These are phyloP conservation scores for Xenentodon cancila DNA, from an alignment of 2,797 vertebrate species.

Conservation along the genomic window DNA sequence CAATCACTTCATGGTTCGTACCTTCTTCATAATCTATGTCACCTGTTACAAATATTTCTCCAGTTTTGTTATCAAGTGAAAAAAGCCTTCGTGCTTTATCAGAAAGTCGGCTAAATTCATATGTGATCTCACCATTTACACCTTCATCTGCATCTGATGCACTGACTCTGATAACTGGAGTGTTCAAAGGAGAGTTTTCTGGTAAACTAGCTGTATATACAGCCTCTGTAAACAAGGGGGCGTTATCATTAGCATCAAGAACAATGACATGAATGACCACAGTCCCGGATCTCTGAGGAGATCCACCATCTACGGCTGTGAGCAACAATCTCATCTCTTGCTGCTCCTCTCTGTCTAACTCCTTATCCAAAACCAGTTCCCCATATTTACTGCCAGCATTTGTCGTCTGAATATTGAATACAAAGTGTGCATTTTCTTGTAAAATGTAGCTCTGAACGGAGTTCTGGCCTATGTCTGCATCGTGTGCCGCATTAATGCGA, in stretches of 20 bases:
- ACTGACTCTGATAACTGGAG: slow-evolving; percentile 68
- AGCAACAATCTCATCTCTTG: slow-evolving; percentile 34
- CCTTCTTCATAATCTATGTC: slow-evolving; percentile 76
- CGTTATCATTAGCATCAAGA: slow-evolving; percentile 78
- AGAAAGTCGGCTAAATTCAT: slow-evolving; percentile 74
- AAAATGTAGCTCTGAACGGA: slow-evolving; percentile 46
- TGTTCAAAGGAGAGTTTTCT: slow-evolving; percentile 65
- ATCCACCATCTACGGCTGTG: slow-evolving; percentile 74
- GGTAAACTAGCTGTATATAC: slow-evolving; percentile 67
- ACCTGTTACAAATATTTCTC: slow-evolving; percentile 60
- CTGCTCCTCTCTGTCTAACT: slow-evolving; percentile 58
- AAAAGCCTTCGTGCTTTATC: slow-evolving; percentile 64
- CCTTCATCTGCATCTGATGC: slow-evolving; percentile 78
- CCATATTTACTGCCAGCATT: slow-evolving; percentile 28
- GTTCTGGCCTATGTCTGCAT: slow-evolving; percentile 79
- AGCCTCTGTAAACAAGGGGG: slow-evolving; percentile 70
- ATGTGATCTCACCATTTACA: slow-evolving; percentile 74
- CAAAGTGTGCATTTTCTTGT: slow-evolving; percentile 57
- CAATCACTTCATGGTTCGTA: slow-evolving; percentile 69
- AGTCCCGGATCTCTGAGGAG: slow-evolving; percentile 72
- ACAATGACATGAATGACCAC: slow-evolving; percentile 44
- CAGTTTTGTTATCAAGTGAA: slow-evolving; percentile 57
- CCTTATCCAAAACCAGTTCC: slow-evolving; percentile 51
- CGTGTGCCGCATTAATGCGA: slow-evolving; percentile 74
- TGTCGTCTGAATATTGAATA: slow-evolving; percentile 30